Evolutionary conservation across 2,113 vertebrate species (phyloP).

Genomic region (Phasianus colchicus): DNA sequence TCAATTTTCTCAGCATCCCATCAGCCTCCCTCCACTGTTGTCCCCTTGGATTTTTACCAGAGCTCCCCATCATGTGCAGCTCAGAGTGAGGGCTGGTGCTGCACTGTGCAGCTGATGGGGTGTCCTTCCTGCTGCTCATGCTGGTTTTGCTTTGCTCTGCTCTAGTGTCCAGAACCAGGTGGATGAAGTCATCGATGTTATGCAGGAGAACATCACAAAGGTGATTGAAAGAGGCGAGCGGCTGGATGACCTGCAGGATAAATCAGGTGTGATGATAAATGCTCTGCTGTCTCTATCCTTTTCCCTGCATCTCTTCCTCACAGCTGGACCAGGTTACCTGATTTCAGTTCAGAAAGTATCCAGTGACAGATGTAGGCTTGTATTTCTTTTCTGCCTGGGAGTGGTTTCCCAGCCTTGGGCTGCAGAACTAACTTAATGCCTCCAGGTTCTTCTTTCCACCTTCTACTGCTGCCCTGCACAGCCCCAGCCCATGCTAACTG

Average conservation of each 20-base stretch:
- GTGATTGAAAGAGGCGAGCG: conserved; percentile 97
- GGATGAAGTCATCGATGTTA: conserved; percentile 98
- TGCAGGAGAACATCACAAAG: conserved; percentile 99
- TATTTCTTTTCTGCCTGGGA: background rate
- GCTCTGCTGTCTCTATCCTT: background rate
- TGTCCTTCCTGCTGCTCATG: background rate
- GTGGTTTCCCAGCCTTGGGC: background rate
- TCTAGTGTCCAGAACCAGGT: conserved; percentile 97
- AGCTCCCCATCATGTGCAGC: background rate
- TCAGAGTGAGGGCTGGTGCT: background rate
- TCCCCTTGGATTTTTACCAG: background rate
- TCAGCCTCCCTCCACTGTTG: background rate
- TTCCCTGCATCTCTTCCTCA: background rate
- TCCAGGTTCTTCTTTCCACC: background rate
- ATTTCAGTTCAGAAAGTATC: background rate
- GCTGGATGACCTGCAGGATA: conserved; percentile 97
- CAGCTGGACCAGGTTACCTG: background rate
- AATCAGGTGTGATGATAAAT: conserved; percentile 86
- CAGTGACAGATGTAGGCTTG: background rate
- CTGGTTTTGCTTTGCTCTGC: conserved; percentile 5
- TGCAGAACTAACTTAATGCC: background rate
- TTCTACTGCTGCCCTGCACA: background rate
- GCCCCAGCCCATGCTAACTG: background rate
- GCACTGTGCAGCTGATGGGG: background rate
- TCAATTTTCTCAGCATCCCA: background rate